Conservation (phyloP, 2,888 invertebrate species). For the Charanyca ferruginea region DNA sequence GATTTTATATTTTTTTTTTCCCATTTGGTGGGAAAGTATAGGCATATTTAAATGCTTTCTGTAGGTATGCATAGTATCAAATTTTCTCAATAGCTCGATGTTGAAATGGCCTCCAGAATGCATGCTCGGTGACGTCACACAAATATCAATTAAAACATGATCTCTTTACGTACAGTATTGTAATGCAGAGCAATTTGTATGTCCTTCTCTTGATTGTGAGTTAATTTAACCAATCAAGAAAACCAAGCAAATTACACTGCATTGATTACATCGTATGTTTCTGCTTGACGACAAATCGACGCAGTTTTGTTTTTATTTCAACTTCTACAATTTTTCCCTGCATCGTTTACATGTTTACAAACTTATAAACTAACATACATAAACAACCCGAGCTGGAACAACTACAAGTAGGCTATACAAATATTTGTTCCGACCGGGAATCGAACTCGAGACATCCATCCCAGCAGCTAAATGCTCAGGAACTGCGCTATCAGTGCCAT, state of each 20-base stretch:
- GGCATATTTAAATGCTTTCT: neutral
- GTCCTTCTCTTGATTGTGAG: slow-evolving; percentile 36
- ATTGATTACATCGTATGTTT: slow-evolving; percentile 3
- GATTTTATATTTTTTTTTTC: no score
- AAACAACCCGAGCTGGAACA: no score
- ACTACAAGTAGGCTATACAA: no score
- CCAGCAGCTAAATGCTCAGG: no score
- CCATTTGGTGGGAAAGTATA: no score
- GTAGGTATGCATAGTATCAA: neutral
- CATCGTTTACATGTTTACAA: no score
- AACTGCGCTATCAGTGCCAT: no score
- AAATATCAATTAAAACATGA: neutral
- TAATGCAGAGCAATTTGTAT: slow-evolving; percentile 5
- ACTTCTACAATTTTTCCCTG: no score
- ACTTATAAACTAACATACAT: no score
- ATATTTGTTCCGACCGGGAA: no score
- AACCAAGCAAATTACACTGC: slow-evolving; percentile 18
- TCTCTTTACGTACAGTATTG: neutral
- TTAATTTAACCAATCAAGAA: slow-evolving; percentile 35
- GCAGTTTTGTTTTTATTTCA: no score
- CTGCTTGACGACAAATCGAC: neutral
- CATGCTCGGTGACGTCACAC: neutral
- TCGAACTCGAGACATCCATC: no score
- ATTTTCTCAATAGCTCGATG: neutral
- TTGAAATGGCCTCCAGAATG: neutral